Evolutionary conservation across 2,888 invertebrate genomes (phyloP), one percentile per base, ranked within the genome.

Genomic region (Eupeodes latifasciatus): DNA sequence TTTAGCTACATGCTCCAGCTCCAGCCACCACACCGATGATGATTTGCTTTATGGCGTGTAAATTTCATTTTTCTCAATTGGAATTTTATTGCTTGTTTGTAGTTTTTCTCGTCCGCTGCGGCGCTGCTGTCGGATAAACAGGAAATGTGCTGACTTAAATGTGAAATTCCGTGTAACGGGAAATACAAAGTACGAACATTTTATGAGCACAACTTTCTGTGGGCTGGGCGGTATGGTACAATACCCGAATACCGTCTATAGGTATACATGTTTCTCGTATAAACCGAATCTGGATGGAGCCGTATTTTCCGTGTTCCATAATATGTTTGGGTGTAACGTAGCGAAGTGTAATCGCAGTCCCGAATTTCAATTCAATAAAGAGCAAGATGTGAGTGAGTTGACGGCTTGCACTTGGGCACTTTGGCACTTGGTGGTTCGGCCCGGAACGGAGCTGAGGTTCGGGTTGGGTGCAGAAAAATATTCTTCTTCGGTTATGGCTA

Each of bases 31-130:
- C 84, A 81, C 62, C 88, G 81, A 84, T 77, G 74, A 84, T 84
- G 74, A 84, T 84, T 84, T 88, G 88, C 88, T 88, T 88, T 88
- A 88, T 88, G 88, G 88, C 84, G 84, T 88, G 88, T 88, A 88
- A 88, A 88, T 88, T 88, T 84, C 88, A 88, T 84, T 88, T 88
- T 88, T 88, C 88, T 84, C 81, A 84, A 88, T 88, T 88, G 84
- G 84, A 84, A 81, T 84, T 88, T 88, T 88, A 88, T 88, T 78
- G 84, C 77, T 78, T 88, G 84, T 84, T 88, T 88, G 84, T 88
- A 88, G 84, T 88, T 88, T 84, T 67, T 44, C 51, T 51, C 59
- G 59, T 57, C 19, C 12, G 55, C 53, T 36, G 69, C 40, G 53
- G 72, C 72, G 44, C 72, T 72, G 59, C 62, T 77, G 49, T 80